phyloP scores from a whole-genome alignment of 2,797 vertebrate genomes.

The Alosa sapidissima region DNA sequence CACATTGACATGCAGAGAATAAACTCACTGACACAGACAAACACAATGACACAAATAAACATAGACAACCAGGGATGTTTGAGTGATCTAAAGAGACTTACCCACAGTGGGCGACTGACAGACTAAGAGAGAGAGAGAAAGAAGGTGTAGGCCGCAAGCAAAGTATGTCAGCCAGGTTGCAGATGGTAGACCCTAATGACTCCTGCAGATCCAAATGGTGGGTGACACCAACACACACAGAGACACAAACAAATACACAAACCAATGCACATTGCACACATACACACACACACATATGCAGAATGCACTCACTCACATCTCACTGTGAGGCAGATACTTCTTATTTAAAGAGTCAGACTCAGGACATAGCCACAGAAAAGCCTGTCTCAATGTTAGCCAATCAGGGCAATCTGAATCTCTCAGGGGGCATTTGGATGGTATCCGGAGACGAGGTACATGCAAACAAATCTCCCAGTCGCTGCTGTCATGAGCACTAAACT shows the following conservation, averaged over 20 bases:
- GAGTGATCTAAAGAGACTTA: conserved; percentile 7
- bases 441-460: background rate
- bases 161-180: conserved; percentile 7
- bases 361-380: background rate
- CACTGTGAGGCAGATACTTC: background rate
- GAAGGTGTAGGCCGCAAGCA: background rate
- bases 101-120: background rate
- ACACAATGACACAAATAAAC: background rate
- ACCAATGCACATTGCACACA: background rate
- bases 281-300: background rate
- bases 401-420: background rate
- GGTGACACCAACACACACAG: background rate
- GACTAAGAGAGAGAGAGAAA: background rate
- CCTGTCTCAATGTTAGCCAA: background rate
- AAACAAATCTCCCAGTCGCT: background rate
- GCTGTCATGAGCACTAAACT: background rate
- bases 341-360: background rate
- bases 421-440: background rate
- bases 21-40: background rate
- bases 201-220: background rate
- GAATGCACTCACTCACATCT: background rate
- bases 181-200: background rate
- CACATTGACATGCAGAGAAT: background rate
- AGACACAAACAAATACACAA: background rate
- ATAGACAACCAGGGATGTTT: conserved; percentile 4